A percentile compares a stretch with the other conserved stretches of the same genome.
Conservation (phyloP, 2,888 invertebrate genomes). For the Epinotia brunnichana region DNA sequence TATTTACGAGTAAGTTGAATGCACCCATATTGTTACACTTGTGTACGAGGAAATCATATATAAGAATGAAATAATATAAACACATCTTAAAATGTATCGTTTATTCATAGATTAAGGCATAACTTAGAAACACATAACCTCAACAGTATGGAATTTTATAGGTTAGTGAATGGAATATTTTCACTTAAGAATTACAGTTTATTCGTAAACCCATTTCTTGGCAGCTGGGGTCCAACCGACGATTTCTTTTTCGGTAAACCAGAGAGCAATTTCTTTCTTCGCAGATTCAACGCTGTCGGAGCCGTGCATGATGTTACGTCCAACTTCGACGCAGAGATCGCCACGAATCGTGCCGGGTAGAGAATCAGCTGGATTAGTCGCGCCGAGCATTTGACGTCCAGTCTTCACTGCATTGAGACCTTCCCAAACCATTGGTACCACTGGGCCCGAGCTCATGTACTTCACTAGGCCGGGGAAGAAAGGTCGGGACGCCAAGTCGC, state of each 20-base stretch:
- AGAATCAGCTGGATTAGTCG: slow-evolving; percentile 98
- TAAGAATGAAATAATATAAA: slow-evolving; percentile 19
- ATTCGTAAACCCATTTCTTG: slow-evolving; percentile 96
- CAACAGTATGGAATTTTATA: slow-evolving; percentile 30
- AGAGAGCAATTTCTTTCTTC: slow-evolving; percentile 96
- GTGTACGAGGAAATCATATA: too few species aligned
- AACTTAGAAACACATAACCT: slow-evolving; percentile 41
- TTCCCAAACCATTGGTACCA: slow-evolving; percentile 98
- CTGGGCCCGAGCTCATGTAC: slow-evolving; percentile 98
- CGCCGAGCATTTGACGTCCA: slow-evolving; percentile 97
- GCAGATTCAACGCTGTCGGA: slow-evolving; percentile 98
- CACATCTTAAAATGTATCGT: slow-evolving; percentile 5
- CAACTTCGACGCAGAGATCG: slow-evolving; percentile 97
- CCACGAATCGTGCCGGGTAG: slow-evolving; percentile 98
- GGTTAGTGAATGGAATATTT: slow-evolving; percentile 39
- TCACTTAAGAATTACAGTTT: slow-evolving; percentile 55
- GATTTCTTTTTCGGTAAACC: slow-evolving; percentile 95
- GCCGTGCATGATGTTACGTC: slow-evolving; percentile 98
- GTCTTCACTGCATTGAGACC: slow-evolving; percentile 97
- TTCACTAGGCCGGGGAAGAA: slow-evolving; percentile 97
- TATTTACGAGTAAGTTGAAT: too few species aligned
- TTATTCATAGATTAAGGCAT: slow-evolving; percentile 37
- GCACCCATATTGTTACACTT: too few species aligned
- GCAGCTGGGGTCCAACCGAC: slow-evolving; percentile 92
- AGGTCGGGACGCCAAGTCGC: slow-evolving; percentile 93